These are phyloP conservation scores for Papilio helenus DNA, from an alignment of 1,140 invertebrate genomes.

Conservation along the genomic window DNA sequence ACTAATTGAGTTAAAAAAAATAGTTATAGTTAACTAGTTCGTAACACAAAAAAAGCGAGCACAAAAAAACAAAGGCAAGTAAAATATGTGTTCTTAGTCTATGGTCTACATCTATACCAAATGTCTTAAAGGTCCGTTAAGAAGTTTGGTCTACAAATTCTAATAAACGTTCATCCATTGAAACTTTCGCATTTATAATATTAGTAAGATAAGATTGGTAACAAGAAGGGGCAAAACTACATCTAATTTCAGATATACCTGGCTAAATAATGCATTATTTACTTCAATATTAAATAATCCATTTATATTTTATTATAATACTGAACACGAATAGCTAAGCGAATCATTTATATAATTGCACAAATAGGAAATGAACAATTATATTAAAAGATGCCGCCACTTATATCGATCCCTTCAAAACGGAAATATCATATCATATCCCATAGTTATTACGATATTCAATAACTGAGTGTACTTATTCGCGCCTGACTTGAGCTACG, in stretches of 20 bases:
- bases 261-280: not conserved
- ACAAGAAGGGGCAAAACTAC: too few species aligned
- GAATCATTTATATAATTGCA: not conserved
- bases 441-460: slow-evolving; percentile 60
- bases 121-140: too few species aligned
- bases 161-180: too few species aligned
- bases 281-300: not conserved
- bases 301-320: not conserved
- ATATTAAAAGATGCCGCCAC: slow-evolving; percentile 53
- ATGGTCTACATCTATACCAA: too few species aligned
- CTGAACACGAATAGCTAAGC: not conserved
- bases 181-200: too few species aligned
- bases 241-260: not conserved
- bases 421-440: slow-evolving; percentile 76
- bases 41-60: too few species aligned
- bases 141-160: too few species aligned
- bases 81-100: too few species aligned
- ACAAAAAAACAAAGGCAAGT: too few species aligned
- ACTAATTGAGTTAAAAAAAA: not conserved
- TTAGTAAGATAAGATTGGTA: too few species aligned
- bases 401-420: slow-evolving; percentile 53
- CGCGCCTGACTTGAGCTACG: slow-evolving; percentile 68
- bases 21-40: not conserved
- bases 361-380: slow-evolving; percentile 60
- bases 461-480: slow-evolving; percentile 50